Base-by-base conservation (phyloP, 1,140 invertebrate species). In the Formica exsecta region DNA sequence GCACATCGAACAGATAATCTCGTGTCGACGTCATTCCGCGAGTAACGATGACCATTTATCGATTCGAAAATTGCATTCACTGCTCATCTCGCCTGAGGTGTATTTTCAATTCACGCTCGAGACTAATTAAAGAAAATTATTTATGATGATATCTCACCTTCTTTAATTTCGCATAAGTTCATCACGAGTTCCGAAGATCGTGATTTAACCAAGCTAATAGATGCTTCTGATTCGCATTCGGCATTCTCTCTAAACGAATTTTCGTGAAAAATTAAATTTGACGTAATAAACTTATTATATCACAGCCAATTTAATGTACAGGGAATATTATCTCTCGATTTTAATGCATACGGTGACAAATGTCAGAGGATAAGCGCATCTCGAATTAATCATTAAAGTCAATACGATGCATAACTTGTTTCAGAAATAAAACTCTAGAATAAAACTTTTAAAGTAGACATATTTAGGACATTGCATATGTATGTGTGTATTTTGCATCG, bases 81-180 rank as follows among this genome's bases (percentile, higher is more conserved):
- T 9, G n/a, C 16, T 57, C 0, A 6, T 57, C 19, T 66, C 29
- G 41, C 13, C 8, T n/a, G 5, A 70, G 9, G 13, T 83, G n/a
- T 36, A 61, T 62, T 41, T 70, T n/a, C 13, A 38, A 68, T 41
- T 70, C 6, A 32, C 36, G 5, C 2, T n/a, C n/a, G 32, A 0
- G n/a, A 4, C 38, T 74, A 19, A 74, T 74, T 74, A 51, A 66
- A 75, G 19, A 7, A 8, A 51, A 11, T 65, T 79, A 77, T 51
- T 77, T 51, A 36, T 25, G 7, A 13, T 13, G 6, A 16, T 19
- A 51, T n/a, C 2, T 4, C 13, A 8, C 3, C 7, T 6, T 51
- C 5, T 51, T 51, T 16, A 51, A 36, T 66, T 48, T 75, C n/a
- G 22, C 25, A 61, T 29, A 13, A 70, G 25, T 74, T 13, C 3